Conservation (phyloP, 2,797 vertebrate species). For the Schizopygopsis malacanthus region DNA sequence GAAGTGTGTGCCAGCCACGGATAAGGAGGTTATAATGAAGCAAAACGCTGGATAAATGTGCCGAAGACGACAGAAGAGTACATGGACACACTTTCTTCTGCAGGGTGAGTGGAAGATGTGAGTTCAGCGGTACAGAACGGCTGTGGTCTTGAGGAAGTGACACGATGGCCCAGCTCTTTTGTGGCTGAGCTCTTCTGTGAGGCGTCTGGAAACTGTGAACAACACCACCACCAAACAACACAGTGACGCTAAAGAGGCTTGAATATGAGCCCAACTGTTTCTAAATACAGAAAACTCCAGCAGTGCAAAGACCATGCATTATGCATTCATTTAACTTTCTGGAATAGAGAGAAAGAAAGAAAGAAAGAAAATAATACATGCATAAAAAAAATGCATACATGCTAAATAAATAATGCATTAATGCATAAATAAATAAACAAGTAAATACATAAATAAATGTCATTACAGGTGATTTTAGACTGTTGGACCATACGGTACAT, state of each 20-base stretch:
- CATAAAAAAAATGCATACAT: background rate
- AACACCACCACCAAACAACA: background rate
- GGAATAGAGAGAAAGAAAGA: background rate
- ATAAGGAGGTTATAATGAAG: constrained; percentile 44
- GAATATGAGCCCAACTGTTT: background rate
- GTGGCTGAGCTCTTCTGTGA: constrained; percentile 23
- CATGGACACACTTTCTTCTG: constrained; percentile 11
- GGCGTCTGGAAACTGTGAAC: constrained; percentile 48
- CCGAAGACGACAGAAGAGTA: constrained; percentile 38
- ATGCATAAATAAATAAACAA: background rate
- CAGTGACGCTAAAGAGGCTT: background rate
- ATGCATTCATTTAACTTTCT: background rate
- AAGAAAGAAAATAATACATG: too few relatives aligned
- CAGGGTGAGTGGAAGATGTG: constrained; percentile 8
- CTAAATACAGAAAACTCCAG: background rate
- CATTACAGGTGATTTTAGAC: background rate
- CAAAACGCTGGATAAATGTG: constrained; percentile 45
- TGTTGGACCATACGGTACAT: background rate
- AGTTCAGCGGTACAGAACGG: background rate
- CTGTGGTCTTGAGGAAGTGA: constrained; percentile 51
- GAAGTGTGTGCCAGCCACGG: constrained; percentile 36
- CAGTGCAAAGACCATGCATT: background rate
- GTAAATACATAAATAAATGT: background rate
- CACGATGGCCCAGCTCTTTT: constrained; percentile 37
- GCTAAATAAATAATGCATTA: background rate